These are phyloP conservation scores for Micrasema longulum DNA, from an alignment of 1,140 invertebrate genomes.

Conservation along the genomic window DNA sequence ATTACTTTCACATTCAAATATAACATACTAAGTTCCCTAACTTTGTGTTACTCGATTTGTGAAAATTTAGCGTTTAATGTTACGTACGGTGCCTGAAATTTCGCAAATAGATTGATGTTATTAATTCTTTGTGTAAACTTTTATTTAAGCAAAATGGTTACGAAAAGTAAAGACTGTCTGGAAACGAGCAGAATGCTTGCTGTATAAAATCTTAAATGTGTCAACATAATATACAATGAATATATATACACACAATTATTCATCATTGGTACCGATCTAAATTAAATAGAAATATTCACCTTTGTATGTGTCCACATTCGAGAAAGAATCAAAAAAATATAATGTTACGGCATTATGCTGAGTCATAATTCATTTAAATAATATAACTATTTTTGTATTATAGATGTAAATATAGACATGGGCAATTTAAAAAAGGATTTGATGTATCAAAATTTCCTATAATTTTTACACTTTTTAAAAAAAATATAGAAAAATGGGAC, in stretches of 20 bases:
- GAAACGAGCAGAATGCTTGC: not conserved
- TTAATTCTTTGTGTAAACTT: not conserved
- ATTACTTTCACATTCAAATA: constrained; percentile 28
- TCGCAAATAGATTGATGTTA: constrained; percentile 10
- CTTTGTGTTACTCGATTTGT: no score
- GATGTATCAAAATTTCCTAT: no score
- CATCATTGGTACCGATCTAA: not conserved
- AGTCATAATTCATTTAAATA: constrained; percentile 37
- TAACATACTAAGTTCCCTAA: constrained; percentile 3
- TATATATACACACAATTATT: not conserved
- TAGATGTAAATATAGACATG: constrained; percentile 38
- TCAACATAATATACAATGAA: constrained; percentile 5
- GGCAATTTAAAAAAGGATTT: constrained; percentile 13
- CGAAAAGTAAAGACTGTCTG: constrained; percentile 2
- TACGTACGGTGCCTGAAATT: constrained; percentile 23
- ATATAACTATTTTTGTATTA: constrained; percentile 45
- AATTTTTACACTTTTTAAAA: no score
- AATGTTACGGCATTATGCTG: constrained; percentile 35
- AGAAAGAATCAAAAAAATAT: constrained; percentile 16
- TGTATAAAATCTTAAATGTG: constrained; percentile 21
- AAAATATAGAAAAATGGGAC: no score
- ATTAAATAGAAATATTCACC: constrained; percentile 3
- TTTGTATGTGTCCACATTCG: constrained; percentile 8
- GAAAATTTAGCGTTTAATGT: no score
- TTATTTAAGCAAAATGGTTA: constrained; percentile 14